Evolutionary conservation across 2,797 vertebrate genomes (phyloP), one percentile per base, ranked within the genome.

Genomic region (Eurystomus glaucurus): DNA sequence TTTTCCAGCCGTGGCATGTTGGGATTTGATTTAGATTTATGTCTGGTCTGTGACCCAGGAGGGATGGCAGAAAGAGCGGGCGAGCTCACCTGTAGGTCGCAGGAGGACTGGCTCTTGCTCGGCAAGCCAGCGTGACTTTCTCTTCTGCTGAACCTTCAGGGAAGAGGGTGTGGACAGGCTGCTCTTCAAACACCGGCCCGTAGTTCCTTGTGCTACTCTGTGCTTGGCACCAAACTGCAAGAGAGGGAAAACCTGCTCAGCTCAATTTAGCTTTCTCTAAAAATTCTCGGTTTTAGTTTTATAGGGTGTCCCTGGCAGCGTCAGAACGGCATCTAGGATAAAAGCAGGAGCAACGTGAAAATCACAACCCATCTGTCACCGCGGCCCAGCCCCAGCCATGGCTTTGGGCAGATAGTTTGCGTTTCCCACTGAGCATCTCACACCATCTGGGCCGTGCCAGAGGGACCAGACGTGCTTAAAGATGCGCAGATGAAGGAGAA

Each of bases 101-200:
- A 1, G 99, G 98, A 51, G 99, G 99, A 61, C 97, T 99, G 92
- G 99, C 99, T 85, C 99, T 98, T 5, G 99, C 99, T 29, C 99
- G 98, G 89, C 99, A 99, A 10, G 97, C 97, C 91, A 99, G 97
- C 1, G 98, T 99, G 91, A 99, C 98, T 93, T 99, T 99, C 92
- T 99, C 99, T 66, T 99, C 99, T 9, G 95, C 98, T 26, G 99
- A 98, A 29, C 99, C 99, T 92, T 99, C 99, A 6, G 99, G 99
- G 97, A 99, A 99, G 71, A 99, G 98, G 11, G 98, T 96, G 93
- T 99, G 98, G 46, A 96, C 98, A 2, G 99, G 99, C 94, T 99
- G 99, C 95, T 99, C 99, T 83, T 99, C 99, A 94, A 99, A 99
- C 90, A 99, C 98, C 0, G 99, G 99, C 41, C 99, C 99, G 4